Base-by-base conservation (phyloP, 2,113 vertebrate genomes). In the Dryoscopus gambensis region DNA sequence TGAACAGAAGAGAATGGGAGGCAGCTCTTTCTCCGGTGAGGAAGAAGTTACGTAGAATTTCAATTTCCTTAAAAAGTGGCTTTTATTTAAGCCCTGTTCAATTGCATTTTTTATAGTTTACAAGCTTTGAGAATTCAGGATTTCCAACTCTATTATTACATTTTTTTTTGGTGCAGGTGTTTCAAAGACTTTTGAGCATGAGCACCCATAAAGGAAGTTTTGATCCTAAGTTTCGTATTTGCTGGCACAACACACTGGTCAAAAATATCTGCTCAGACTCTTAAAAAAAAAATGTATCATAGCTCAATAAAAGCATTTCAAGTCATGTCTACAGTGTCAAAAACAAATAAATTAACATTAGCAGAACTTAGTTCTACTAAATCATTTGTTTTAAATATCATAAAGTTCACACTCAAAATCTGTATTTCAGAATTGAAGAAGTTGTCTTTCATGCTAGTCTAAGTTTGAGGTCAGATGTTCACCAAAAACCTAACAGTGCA, bases 151-250 rank as follows among this genome's bases (percentile, higher is more conserved):
- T 25, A 35, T 57, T 50, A 35, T 37, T 81, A 49, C 7, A 31
- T 40, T 56, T 57, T 56, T 57, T 75, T 88, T 68, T 75, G 28
- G 30, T 87, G 70, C 81, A 93, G 53, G 40, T 91, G 42, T 92
- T 94, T 93, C 21, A 7, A 39, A 87, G 35, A 11, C 57, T 69
- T 95, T 91, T 84, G 84, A 92, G 84, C 78, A 84, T 42, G 62
- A 75, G 10, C 42, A 91, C 52, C 19, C 53, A 89, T 87, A 96
- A 89, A 60, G 74, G 65, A 96, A 89, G 69, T 89, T 96, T 56
- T 91, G 73, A 82, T 87, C 10, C 0, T 33, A 84, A 89, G 69
- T 92, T 94, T 87, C 31, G 1, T 87, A 68, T 82, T 60, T 89
- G 31, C 73, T 82, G 53, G n/a, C 60, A 92, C 84, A 94, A 84